Base-by-base conservation (phyloP, 2,888 invertebrate genomes). In the Diadromus collaris region DNA sequence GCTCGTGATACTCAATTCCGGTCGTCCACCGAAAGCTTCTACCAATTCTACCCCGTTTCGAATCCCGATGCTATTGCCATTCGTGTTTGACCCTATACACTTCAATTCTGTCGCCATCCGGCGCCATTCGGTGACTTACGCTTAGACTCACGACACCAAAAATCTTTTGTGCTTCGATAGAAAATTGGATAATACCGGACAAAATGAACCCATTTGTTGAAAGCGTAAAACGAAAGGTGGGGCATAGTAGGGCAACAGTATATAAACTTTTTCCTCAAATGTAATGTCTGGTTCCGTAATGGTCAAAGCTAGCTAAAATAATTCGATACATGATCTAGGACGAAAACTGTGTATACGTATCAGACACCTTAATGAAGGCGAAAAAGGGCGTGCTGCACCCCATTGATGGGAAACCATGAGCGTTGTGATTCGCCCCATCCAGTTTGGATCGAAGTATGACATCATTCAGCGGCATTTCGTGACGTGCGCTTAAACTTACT, bases 81-180 rank as follows among this genome's bases (percentile, higher is more conserved):
- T 69, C 58, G 19, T 29, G 27, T 41, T n/a, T 56, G 68, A 68
- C 68, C 68, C 27, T 56, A n/a, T n/a, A 41, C 68, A 41, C 41
- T 38, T 56, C 41, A n/a, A 56, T 56, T 56, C 38, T 54, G 27
- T 68, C 41, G 29, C 13, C 56, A 27, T 27, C 7, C 56, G 7
- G 56, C 13, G 27, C 19, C 48, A 13, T 54, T 44, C 68, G 24
- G 27, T 41, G 68, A 68, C 68, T 54, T 21, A 41, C 29, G 41
- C n/a, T 58, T 58, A 58, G 46, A 44, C 13, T 27, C 24, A 51
- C 51, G 13, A 2, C 2, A 24, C 10, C 51, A 10, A 13, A 51
- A 51, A 51, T 24, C 51, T 24, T 51, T 9, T 9, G 5, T 5
- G 24, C 5, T 38, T 38, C 16, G 38, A 38, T 38, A 16, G 16